Evolutionary conservation across 1,140 invertebrate species (phyloP), one percentile per base, ranked within the genome.

Genomic region (Drosophila ercepeae): DNA sequence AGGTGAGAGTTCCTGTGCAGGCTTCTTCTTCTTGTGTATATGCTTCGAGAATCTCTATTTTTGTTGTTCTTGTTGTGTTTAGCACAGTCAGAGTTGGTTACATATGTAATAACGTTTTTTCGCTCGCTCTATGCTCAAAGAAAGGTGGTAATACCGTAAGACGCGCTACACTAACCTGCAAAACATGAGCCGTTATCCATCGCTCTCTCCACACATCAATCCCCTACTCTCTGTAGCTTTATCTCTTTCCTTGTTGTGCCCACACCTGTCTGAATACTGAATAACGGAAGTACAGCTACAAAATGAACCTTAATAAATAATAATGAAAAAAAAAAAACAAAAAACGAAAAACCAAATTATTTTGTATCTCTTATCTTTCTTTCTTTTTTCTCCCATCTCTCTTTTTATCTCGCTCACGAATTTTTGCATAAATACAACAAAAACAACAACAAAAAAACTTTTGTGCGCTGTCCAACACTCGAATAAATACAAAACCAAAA

Each of bases 41-140:
- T 89, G 86, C 86, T 89, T 89, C 88, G 86, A 89, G 86, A 89
- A 89, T 74, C 48, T 89, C 86, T 89, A 89, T 89, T 89, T 88
- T 84, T 86, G 82, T 86, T 86, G 76, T 86, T 86, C 81, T 86
- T 84, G 81, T 86, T 86, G 81, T 81, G 75, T 81, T 77, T 82
- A 82, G 78, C 78, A 84, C 63, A 83, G 59, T 84, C 67, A 55
- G 46, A 55, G 46, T 36, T 46, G 27, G 34, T 44, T 53, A 53
- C 45, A 16, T 67, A 68, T 67, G n/a, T n/a, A n/a, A n/a, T 67
- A 25, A 53, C 46, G 27, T 8, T 29, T 46, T 48, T 52, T 71
- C 42, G 42, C 48, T 59, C 34, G 53, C 19, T 58, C 46, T 39
- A 57, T 64, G 36, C 55, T 25, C 57, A 70, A 64, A 32, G 39